A percentile compares a stretch with the other conserved stretches of the same genome.
phyloP scores from a whole-genome alignment of 2,888 invertebrate genomes.

The Cordylochernes scorpioides region DNA sequence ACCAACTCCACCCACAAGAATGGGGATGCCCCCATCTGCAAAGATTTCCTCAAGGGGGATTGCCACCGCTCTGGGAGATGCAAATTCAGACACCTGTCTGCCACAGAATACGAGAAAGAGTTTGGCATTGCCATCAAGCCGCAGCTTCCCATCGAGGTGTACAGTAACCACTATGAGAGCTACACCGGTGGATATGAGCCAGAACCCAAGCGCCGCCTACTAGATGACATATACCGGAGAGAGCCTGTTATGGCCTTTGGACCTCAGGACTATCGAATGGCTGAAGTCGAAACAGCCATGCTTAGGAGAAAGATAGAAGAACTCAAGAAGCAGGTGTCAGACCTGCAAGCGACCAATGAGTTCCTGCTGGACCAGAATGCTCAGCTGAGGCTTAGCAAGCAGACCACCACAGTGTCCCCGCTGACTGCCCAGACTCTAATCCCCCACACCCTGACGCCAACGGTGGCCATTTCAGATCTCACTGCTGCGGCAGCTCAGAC shows the following conservation, averaged over 20 bases:
- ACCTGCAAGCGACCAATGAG: constrained; percentile 47
- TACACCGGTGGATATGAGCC: constrained; percentile 13
- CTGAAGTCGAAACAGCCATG: constrained; percentile 37
- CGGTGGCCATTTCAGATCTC: constrained; percentile 6
- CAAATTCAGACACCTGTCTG: constrained; percentile 25
- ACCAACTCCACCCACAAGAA: no score
- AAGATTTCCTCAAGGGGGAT: constrained; percentile 32
- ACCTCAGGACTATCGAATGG: constrained; percentile 12
- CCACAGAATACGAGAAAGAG: constrained; percentile 5
- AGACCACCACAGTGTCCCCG: constrained; percentile 16
- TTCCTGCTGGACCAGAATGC: constrained; percentile 50
- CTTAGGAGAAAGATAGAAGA: constrained; percentile 39
- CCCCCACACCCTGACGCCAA: constrained; percentile 9
- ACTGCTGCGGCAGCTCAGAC: constrained; percentile 13
- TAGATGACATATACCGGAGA: no score
- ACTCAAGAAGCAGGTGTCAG: constrained; percentile 40
- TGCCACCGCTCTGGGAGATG: constrained; percentile 28
- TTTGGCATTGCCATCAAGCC: no score
- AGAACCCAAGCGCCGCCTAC: constrained; percentile 13
- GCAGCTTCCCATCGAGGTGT: no score
- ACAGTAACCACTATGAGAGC: no score
- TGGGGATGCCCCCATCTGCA: constrained; percentile 28
- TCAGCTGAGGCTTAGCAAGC: constrained; percentile 34
- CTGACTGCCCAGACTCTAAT: constrained; percentile 2
- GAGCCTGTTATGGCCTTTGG: constrained; percentile 3